Evolutionary conservation across 2,113 vertebrate species (phyloP).

Genomic region (Notiomystis cincta): DNA sequence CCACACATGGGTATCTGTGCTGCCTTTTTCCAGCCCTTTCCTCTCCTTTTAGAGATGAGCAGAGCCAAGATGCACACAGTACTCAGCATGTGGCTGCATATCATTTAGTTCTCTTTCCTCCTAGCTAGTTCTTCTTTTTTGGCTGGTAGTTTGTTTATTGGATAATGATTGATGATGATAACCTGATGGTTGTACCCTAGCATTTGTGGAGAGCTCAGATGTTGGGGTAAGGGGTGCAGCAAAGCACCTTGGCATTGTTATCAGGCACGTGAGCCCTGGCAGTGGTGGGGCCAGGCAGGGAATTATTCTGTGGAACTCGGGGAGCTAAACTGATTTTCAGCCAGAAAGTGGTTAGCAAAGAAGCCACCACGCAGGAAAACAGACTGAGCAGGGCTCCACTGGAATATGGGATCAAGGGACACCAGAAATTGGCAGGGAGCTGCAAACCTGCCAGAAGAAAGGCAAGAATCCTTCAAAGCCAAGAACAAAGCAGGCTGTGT

Average conservation of each 20-base stretch:
- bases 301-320: neutral
- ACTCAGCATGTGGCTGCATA: neutral
- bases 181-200: neutral
- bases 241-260: neutral
- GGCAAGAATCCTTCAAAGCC: conserved; percentile 32
- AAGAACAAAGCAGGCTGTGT: conserved; percentile 21
- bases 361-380: neutral
- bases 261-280: neutral
- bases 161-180: too few relatives aligned
- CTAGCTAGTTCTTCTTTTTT: neutral
- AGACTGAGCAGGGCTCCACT: neutral
- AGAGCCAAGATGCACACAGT: neutral
- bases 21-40: neutral
- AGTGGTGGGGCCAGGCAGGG: neutral
- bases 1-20: neutral
- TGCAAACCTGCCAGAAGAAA: conserved; percentile 23
- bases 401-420: neutral
- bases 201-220: neutral
- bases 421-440: conserved; percentile 27
- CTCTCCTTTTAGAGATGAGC: neutral
- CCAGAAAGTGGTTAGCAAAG: neutral
- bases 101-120: neutral
- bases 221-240: neutral
- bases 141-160: neutral
- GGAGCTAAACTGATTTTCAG: neutral